phyloP scores from a whole-genome alignment of 1,140 invertebrate genomes.

The Drosophila sp. region DNA sequence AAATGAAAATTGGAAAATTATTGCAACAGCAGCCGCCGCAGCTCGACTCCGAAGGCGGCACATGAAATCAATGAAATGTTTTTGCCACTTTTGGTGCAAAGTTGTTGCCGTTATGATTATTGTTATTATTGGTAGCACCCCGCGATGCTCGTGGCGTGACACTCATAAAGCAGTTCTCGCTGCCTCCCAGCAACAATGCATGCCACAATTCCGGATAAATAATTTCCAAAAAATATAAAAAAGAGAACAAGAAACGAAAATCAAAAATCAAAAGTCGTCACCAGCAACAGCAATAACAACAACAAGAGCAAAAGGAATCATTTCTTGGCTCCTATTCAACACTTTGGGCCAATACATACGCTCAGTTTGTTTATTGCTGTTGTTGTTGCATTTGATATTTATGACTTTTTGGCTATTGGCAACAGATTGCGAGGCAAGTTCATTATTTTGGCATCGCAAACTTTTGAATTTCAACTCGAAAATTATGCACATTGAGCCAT shows the following conservation, averaged over 20 bases:
- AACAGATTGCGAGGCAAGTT: conserved; percentile 76
- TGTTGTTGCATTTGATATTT: conserved; percentile 78
- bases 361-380: conserved; percentile 46
- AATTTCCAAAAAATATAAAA: too few relatives aligned
- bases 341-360: conserved; percentile 73
- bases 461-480: conserved; percentile 82
- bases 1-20: conserved; percentile 82
- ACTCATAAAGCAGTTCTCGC: conserved; percentile 30
- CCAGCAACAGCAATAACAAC: conserved; percentile 27
- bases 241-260: conserved; percentile 22
- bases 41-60: conserved; percentile 31
- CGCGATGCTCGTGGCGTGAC: background rate
- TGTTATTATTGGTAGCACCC: conserved; percentile 70
- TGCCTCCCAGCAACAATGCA: conserved; percentile 62
- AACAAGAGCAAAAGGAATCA: conserved; percentile 22
- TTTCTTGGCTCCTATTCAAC: conserved; percentile 65
- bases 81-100: conserved; percentile 78
- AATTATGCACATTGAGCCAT: conserved; percentile 72
- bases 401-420: conserved; percentile 82
- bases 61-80: conserved; percentile 76
- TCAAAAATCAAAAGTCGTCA: conserved; percentile 22
- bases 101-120: conserved; percentile 78
- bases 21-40: conserved; percentile 68
- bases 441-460: conserved; percentile 76
- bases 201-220: conserved; percentile 67